Evolutionary conservation across 2,888 invertebrate genomes (phyloP).

Genomic region (Bugulina stolonifera): DNA sequence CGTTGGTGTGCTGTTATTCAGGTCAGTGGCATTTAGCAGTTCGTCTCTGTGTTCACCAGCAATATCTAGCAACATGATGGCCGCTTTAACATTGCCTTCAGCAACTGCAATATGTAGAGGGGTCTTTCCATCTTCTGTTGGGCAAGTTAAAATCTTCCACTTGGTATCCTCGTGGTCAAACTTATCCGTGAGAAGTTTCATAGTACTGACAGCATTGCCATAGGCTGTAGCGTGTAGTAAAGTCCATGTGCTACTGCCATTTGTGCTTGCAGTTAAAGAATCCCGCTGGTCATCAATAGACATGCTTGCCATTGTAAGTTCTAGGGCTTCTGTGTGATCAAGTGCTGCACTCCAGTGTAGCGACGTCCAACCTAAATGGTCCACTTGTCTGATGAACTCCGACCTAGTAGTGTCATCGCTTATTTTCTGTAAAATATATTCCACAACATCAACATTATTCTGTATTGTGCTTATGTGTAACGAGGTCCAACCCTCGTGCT

Average conservation of each 20-base stretch:
- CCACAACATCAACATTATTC: neutral
- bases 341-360: neutral
- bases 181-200: conserved; percentile 1
- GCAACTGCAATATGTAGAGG: neutral
- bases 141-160: neutral
- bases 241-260: no score
- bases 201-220: neutral
- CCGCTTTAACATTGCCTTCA: neutral
- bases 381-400: neutral
- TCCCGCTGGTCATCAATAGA: neutral
- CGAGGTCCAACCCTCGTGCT: neutral
- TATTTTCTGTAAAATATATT: neutral
- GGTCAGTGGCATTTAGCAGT: neutral
- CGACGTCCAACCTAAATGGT: neutral
- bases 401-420: neutral
- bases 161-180: neutral
- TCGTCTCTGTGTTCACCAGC: neutral
- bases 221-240: neutral
- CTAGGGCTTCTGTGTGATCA: neutral
- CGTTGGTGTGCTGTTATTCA: neutral
- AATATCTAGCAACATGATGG: conserved; percentile 5
- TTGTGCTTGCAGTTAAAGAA: neutral
- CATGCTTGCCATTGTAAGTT: neutral
- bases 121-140: neutral
- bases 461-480: neutral